A percentile compares a stretch with the other conserved stretches of the same genome.
phyloP scores from a whole-genome alignment of 2,888 invertebrate species.

The Andrena flavipes region DNA sequence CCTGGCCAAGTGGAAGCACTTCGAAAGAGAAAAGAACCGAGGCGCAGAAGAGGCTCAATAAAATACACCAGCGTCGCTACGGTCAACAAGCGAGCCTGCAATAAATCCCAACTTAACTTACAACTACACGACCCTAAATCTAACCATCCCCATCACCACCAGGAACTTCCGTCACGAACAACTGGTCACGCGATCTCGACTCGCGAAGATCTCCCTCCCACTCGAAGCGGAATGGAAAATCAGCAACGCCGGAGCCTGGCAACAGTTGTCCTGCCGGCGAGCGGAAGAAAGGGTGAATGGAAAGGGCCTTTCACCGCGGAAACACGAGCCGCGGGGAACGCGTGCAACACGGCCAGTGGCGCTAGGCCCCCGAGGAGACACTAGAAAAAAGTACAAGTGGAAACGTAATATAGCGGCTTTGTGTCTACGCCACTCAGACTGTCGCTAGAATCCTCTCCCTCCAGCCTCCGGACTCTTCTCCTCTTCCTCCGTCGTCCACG shows the following conservation, averaged over 20 bases:
- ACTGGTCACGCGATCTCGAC: conserved; percentile 27
- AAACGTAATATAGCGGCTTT: conserved; percentile 83
- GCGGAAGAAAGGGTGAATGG: conserved; percentile 49
- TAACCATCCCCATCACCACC: neutral
- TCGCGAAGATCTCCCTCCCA: neutral
- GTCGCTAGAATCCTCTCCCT: conserved; percentile 40
- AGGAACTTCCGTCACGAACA: neutral
- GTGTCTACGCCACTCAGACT: conserved; percentile 80
- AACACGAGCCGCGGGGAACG: conserved; percentile 45
- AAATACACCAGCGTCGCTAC: neutral
- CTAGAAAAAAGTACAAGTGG: conserved; percentile 81
- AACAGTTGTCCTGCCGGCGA: conserved; percentile 48
- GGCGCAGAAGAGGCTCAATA: too few relatives aligned
- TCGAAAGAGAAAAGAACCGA: too few relatives aligned
- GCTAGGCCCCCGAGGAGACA: conserved; percentile 65
- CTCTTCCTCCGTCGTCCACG: conserved; percentile 2
- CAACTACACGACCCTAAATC: neutral
- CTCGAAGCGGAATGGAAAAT: neutral
- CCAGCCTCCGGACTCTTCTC: conserved; percentile 20
- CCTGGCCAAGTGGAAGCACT: neutral
- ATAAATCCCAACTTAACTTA: neutral
- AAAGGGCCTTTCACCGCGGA: conserved; percentile 41
- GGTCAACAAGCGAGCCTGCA: neutral
- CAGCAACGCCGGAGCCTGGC: conserved; percentile 33
- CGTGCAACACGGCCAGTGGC: conserved; percentile 49